These are phyloP conservation scores for Mythimna impura DNA, from an alignment of 2,888 invertebrate genomes.

Conservation along the genomic window DNA sequence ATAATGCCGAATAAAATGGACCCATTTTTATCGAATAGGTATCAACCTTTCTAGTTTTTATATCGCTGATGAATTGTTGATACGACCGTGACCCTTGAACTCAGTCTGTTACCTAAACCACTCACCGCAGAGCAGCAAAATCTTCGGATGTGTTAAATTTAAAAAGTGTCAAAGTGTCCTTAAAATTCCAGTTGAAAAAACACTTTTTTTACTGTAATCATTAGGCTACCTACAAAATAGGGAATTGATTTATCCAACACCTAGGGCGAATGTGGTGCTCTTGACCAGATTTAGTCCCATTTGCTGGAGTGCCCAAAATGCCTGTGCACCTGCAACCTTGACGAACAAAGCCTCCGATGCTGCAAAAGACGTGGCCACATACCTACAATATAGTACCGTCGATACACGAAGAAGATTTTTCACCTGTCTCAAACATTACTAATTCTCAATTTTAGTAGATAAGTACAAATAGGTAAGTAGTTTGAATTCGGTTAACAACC, in stretches of 20 bases:
- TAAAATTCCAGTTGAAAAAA: background rate
- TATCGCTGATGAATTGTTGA: slow-evolving; percentile 6
- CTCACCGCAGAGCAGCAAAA: background rate
- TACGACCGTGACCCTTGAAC: background rate
- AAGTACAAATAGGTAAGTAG: background rate
- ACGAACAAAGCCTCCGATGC: too few relatives aligned
- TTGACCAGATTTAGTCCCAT: too few relatives aligned
- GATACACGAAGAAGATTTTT: too few relatives aligned
- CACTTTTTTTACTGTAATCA: background rate
- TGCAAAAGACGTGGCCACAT: too few relatives aligned
- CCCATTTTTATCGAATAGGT: slow-evolving; percentile 18
- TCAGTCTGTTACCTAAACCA: background rate
- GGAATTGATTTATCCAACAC: too few relatives aligned
- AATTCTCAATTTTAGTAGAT: too few relatives aligned
- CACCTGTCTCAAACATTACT: too few relatives aligned
- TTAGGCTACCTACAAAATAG: background rate
- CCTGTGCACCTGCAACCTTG: too few relatives aligned
- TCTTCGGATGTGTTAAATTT: background rate
- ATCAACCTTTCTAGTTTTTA: slow-evolving; percentile 15
- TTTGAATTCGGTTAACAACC: background rate
- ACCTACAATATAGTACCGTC: too few relatives aligned
- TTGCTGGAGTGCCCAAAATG: too few relatives aligned
- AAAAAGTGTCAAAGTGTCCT: background rate
- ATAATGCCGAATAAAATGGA: slow-evolving; percentile 21
- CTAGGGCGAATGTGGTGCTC: too few relatives aligned